phyloP scores from a whole-genome alignment of 1,140 invertebrate genomes.

The Zelostemma sp. region DNA sequence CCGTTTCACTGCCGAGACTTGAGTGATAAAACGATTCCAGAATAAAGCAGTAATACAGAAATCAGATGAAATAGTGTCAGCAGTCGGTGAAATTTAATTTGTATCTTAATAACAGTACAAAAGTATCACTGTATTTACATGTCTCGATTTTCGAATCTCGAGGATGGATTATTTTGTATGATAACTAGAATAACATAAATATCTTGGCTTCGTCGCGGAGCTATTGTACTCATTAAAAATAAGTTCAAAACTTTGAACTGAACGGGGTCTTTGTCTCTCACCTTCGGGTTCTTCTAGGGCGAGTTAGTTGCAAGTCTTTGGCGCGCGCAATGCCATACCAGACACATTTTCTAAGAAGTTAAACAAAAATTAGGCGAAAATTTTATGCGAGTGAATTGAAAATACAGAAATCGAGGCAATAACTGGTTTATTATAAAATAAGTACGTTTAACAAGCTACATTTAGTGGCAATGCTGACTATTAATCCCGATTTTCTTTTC shows the following conservation, averaged over 20 bases:
- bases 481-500: too few species aligned
- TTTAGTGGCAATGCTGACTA: neutral
- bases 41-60: neutral
- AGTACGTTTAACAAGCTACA: neutral
- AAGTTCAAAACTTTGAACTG: slow-evolving; percentile 5
- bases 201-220: neutral
- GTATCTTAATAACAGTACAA: neutral
- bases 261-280: slow-evolving; percentile 27
- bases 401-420: slow-evolving; percentile 20
- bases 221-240: neutral
- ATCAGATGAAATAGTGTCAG: neutral
- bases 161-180: too few species aligned
- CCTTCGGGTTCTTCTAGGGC: slow-evolving; percentile 18
- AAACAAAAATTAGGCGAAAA: slow-evolving; percentile 41
- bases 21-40: neutral
- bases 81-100: neutral
- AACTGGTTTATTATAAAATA: slow-evolving; percentile 9
- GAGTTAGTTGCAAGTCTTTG: slow-evolving; percentile 48
- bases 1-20: neutral
- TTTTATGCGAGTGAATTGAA: slow-evolving; percentile 1
- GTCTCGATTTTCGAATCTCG: too few species aligned
- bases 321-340: slow-evolving; percentile 51
- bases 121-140: neutral
- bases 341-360: slow-evolving; percentile 53
- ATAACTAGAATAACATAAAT: too few species aligned